A percentile compares a stretch with the other conserved stretches of the same genome.
These are phyloP conservation scores for Tribolium castaneum DNA, from an alignment of 1,140 invertebrate genomes.

Conservation along the genomic window DNA sequence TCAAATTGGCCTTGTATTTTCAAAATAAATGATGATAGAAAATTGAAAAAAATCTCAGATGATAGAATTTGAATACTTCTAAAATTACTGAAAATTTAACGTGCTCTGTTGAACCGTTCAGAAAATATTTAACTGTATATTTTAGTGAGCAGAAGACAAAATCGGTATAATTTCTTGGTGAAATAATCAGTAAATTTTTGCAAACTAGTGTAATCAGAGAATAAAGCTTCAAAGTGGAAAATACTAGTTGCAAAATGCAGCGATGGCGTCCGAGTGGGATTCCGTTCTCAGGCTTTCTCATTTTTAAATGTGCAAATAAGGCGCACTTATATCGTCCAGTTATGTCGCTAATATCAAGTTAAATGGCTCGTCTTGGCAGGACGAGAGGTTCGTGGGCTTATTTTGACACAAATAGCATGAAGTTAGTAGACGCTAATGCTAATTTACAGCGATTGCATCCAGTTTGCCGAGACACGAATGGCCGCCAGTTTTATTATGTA, in stretches of 20 bases:
- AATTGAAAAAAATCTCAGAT: too few relatives aligned
- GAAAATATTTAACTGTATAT: too few relatives aligned
- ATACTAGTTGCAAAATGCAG: neutral
- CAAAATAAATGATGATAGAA: too few relatives aligned
- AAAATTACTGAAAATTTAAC: too few relatives aligned
- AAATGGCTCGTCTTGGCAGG: constrained; percentile 37
- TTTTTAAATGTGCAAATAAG: constrained; percentile 41
- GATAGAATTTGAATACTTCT: too few relatives aligned
- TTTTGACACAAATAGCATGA: constrained; percentile 61
- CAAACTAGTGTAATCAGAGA: too few relatives aligned
- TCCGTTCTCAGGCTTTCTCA: neutral
- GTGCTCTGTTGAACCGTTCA: too few relatives aligned
- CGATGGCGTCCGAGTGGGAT: neutral
- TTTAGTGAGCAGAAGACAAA: too few relatives aligned
- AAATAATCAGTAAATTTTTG: too few relatives aligned
- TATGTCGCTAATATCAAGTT: constrained; percentile 42
- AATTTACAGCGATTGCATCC: constrained; percentile 61
- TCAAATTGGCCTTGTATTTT: too few relatives aligned
- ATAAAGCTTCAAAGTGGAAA: too few relatives aligned
- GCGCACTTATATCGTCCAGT: constrained; percentile 27
- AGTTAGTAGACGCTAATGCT: constrained; percentile 62
- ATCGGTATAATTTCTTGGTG: too few relatives aligned
- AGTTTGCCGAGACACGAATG: constrained; percentile 54
- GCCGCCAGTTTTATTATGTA: constrained; percentile 54
- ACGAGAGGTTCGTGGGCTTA: constrained; percentile 55